phyloP scores from a whole-genome alignment of 2,797 vertebrate species.

The Odontamblyopus lacepedii region DNA sequence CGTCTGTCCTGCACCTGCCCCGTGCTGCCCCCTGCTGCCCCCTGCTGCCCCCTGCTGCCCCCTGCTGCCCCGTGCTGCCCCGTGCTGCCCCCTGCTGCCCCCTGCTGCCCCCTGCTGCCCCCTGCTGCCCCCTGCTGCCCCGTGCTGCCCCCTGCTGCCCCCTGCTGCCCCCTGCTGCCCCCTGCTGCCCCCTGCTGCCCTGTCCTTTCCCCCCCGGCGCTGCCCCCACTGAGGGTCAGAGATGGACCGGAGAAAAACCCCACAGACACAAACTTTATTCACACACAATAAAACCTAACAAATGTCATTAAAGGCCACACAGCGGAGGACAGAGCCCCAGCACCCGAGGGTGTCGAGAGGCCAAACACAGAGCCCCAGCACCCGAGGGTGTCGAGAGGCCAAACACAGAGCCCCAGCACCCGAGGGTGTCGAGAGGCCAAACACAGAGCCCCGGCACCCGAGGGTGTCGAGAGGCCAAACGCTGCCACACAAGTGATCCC shows the following conservation, averaged over 20 bases:
- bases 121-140: too few relatives aligned
- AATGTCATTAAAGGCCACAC: constrained; percentile 84
- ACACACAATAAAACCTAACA: constrained; percentile 60
- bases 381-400: constrained; percentile 49
- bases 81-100: too few relatives aligned
- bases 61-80: too few relatives aligned
- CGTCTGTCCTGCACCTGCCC: background rate
- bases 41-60: too few relatives aligned
- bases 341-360: constrained; percentile 52
- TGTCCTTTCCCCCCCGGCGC: too few relatives aligned
- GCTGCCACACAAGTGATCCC: constrained; percentile 39
- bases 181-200: constrained; percentile 32
- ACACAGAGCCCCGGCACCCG: constrained; percentile 59
- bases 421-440: constrained; percentile 53
- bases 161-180: constrained; percentile 28
- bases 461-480: constrained; percentile 46
- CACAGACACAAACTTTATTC: constrained; percentile 49
- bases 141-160: too few relatives aligned
- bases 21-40: constrained; percentile 7
- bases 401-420: constrained; percentile 40
- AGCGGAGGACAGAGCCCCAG: constrained; percentile 69
- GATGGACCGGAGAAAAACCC: constrained; percentile 48
- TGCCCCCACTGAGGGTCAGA: constrained; percentile 38
- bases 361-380: constrained; percentile 25
- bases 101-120: too few relatives aligned